phyloP scores from a whole-genome alignment of 2,113 vertebrate species.

The Lethenteron reissneri region DNA sequence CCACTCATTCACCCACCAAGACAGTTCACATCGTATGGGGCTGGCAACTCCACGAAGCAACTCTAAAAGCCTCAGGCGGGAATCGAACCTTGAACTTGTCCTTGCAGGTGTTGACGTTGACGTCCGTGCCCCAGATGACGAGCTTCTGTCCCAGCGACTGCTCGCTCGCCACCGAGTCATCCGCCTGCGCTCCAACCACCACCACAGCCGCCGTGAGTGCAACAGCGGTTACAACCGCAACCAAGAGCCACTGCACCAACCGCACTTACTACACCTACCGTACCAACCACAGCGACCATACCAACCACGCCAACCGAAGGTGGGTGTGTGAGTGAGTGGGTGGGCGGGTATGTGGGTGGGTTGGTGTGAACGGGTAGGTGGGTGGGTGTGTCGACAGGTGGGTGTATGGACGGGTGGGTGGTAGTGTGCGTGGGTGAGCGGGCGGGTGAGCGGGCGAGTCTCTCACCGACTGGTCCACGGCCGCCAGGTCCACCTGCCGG shows the following conservation, averaged over 20 bases:
- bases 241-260: slow-evolving; percentile 1
- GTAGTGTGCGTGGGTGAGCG: neutral
- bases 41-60: neutral
- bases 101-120: slow-evolving; percentile 73
- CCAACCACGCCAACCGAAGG: neutral
- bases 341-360: no score
- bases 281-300: neutral
- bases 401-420: neutral
- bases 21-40: neutral
- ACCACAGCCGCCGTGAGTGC: neutral
- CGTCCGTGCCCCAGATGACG: slow-evolving; percentile 96
- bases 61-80: neutral
- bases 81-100: slow-evolving; percentile 71
- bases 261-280: neutral
- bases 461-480: slow-evolving; percentile 40
- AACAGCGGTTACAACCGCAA: neutral
- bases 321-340: no score
- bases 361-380: neutral
- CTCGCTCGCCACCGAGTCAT: slow-evolving; percentile 34
- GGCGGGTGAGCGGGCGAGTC: neutral
- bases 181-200: slow-evolving; percentile 17
- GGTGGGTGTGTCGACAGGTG: neutral
- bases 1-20: neutral
- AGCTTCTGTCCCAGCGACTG: slow-evolving; percentile 53
- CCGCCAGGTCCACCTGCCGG: slow-evolving; percentile 67